A percentile compares a stretch with the other conserved stretches of the same genome.
phyloP scores from a whole-genome alignment of 2,797 vertebrate species.

The Gallinago stenura region DNA sequence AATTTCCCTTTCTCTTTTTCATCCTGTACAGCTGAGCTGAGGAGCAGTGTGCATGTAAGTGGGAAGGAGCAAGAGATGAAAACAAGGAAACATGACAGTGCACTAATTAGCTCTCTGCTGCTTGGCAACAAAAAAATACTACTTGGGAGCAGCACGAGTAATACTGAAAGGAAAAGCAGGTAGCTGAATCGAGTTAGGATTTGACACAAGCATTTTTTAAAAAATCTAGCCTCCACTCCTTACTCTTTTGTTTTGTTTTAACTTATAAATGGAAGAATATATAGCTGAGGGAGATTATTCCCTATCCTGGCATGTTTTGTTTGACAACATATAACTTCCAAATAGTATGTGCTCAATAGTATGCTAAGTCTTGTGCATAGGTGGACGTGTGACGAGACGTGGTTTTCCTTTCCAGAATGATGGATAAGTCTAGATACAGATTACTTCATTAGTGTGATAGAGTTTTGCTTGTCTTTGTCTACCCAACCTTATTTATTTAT shows the following conservation, averaged over 20 bases:
- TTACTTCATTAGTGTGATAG: background rate
- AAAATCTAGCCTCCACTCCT: background rate
- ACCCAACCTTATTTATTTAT: background rate
- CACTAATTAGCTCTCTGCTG: constrained; percentile 13
- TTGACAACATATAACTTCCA: background rate
- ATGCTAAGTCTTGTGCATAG: background rate
- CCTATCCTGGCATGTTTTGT: background rate
- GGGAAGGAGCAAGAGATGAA: background rate
- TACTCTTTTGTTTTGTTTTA: background rate
- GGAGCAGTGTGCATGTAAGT: background rate
- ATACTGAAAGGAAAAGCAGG: background rate
- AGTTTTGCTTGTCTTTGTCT: background rate
- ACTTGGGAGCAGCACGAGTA: background rate
- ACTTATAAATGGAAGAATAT: background rate
- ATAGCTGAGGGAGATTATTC: background rate
- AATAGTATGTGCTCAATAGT: background rate
- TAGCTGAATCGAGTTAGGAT: background rate
- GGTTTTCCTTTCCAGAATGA: background rate
- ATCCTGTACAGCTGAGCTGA: background rate
- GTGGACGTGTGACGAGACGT: background rate
- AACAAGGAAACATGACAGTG: constrained; percentile 28
- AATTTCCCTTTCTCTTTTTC: background rate
- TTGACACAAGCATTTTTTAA: background rate
- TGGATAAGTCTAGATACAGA: background rate
- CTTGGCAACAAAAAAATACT: constrained; percentile 29